Evolutionary conservation across 1,140 invertebrate genomes (phyloP).

Genomic region (Drosophila punjabiensis): DNA sequence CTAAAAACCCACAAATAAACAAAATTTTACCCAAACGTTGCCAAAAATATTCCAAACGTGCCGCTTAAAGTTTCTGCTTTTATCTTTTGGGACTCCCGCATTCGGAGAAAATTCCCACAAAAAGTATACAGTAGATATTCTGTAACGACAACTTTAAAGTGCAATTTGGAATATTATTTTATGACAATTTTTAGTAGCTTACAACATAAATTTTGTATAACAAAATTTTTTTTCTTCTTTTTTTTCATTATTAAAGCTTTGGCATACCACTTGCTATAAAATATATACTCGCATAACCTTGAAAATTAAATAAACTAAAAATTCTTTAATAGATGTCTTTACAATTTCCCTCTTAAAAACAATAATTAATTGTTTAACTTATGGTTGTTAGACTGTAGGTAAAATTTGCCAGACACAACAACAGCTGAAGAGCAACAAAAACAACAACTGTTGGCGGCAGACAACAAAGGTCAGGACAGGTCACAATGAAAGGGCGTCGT

Average conservation of each 20-base stretch:
- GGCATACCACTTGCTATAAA: no score
- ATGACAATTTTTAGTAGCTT: background rate
- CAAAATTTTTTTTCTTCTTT: no score
- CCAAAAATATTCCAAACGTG: slow-evolving; percentile 52
- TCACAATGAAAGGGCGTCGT: slow-evolving; percentile 85
- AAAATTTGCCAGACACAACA: slow-evolving; percentile 71
- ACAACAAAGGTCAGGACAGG: slow-evolving; percentile 85
- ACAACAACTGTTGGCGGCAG: slow-evolving; percentile 69
- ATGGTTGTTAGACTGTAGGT: slow-evolving; percentile 30
- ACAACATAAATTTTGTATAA: no score
- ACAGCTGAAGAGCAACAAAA: slow-evolving; percentile 43
- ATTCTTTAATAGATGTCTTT: background rate
- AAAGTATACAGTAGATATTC: slow-evolving; percentile 13
- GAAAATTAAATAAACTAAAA: no score
- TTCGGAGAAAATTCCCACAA: slow-evolving; percentile 6
- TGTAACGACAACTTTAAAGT: background rate
- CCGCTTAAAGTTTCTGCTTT: slow-evolving; percentile 62
- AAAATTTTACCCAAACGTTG: slow-evolving; percentile 31
- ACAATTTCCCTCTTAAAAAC: background rate
- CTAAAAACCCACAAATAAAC: slow-evolving; percentile 41
- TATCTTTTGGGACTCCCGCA: slow-evolving; percentile 41
- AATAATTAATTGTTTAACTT: background rate
- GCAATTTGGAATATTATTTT: background rate
- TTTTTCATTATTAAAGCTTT: no score
- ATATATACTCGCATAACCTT: no score